Evolutionary conservation across 2,797 vertebrate genomes (phyloP).

Genomic region (Rhinichthys osculus): DNA sequence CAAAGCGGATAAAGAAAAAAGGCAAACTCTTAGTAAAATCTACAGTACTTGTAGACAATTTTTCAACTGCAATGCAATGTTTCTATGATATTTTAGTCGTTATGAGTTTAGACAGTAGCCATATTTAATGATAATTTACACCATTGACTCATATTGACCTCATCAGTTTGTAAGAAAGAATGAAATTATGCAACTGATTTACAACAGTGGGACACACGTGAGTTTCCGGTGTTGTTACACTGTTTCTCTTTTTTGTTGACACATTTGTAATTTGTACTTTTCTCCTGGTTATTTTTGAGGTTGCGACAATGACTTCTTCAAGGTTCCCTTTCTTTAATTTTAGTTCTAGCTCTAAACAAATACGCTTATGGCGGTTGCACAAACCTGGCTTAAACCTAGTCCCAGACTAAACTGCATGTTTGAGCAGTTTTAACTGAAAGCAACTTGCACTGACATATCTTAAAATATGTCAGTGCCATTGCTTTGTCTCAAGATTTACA

Average conservation of each 20-base stretch:
- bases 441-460: too few relatives aligned
- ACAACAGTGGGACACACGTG: not conserved
- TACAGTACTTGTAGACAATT: not conserved
- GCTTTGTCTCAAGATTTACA: too few relatives aligned
- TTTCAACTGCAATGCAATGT: not conserved
- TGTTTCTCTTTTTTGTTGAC: not conserved
- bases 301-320: not conserved
- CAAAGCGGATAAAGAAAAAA: constrained; percentile 40
- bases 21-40: not conserved
- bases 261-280: not conserved
- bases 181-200: not conserved
- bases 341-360: not conserved
- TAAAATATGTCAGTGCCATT: too few relatives aligned
- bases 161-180: not conserved
- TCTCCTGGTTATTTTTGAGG: not conserved
- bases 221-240: not conserved
- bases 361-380: too few relatives aligned
- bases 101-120: not conserved
- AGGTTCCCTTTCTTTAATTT: not conserved
- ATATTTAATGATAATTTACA: not conserved
- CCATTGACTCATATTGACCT: not conserved
- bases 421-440: too few relatives aligned
- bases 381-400: too few relatives aligned
- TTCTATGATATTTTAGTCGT: not conserved
- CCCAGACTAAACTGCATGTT: too few relatives aligned